These are phyloP conservation scores for Anguilla rostrata DNA, from an alignment of 2,113 vertebrate genomes.

Conservation along the genomic window DNA sequence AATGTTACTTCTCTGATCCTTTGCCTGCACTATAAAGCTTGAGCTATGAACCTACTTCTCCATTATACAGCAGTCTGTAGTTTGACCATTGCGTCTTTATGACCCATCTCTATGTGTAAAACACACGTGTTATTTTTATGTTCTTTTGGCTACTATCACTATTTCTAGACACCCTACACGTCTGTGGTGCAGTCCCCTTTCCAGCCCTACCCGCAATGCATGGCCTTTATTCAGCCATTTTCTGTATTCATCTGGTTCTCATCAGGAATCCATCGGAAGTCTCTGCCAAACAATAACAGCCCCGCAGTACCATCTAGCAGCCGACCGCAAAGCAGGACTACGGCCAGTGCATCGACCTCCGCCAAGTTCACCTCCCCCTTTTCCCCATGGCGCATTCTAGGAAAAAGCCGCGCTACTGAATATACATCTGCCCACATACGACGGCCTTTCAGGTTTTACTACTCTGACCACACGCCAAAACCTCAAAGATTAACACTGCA, in stretches of 20 bases:
- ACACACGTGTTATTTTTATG: background rate
- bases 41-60: background rate
- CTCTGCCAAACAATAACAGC: conserved; percentile 2
- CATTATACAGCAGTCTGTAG: background rate
- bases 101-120: background rate
- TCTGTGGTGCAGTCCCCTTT: background rate
- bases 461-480: background rate
- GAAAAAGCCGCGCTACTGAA: background rate
- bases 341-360: background rate
- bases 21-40: background rate
- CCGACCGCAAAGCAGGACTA: background rate
- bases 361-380: background rate
- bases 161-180: background rate
- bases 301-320: background rate
- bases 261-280: background rate
- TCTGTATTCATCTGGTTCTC: background rate
- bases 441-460: background rate
- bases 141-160: background rate
- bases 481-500: background rate
- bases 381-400: background rate
- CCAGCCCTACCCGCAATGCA: background rate
- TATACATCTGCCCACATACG: background rate
- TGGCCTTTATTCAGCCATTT: background rate
- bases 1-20: background rate
- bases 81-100: background rate